Evolutionary conservation across 1,140 invertebrate species (phyloP), one percentile per base, ranked within the genome.

Genomic region (Oedothorax gibbosus): DNA sequence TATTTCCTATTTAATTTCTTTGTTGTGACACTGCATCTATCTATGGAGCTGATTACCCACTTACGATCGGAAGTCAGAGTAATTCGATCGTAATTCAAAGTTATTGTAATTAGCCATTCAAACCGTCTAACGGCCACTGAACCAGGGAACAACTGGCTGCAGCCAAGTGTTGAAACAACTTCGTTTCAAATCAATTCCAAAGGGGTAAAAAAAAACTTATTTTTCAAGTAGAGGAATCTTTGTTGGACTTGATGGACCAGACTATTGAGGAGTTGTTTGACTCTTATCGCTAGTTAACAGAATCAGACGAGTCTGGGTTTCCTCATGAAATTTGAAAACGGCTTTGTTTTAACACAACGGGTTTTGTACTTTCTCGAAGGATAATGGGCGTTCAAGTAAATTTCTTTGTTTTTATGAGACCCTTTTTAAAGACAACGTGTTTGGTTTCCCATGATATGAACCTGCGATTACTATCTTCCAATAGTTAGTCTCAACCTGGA

Each of bases 361-460:
- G 15, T 53, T 79, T 79, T 79, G 66, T 50, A 56, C 7, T 66
- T 54, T 18, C 14, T 12, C 51, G 62, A 68, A 79, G 50, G 62
- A 79, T 79, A 79, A 79, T 79, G 77, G 77, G 64, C 64, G 11
- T 53, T 79, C 18, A 56, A 62, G 68, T 21, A 68, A n/a, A 69
- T 50, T 62, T 75, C 64, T 20, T 79, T 68, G 50, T 79, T 68
- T 79, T 51, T 50, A 64, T 77, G 12, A 66, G 11, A 21, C 21
- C 50, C n/a, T 71, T n/a, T 53, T 54, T n/a, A 51, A 71, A 71
- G 54, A 53, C 49, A 18, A 15, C 12, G 64, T 20, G 64, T 66
- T 35, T 66, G 64, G 21, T 12, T 12, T 35, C 20, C 49, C 49
- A 21, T 18, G 49, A 21, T 6, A 21, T 66, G 11, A 10, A 35